Percentiles rank a stretch among this genome's conserved stretches.
These are phyloP conservation scores for Marisa cornuarietis DNA, from an alignment of 1,140 invertebrate species.

Conservation along the genomic window DNA sequence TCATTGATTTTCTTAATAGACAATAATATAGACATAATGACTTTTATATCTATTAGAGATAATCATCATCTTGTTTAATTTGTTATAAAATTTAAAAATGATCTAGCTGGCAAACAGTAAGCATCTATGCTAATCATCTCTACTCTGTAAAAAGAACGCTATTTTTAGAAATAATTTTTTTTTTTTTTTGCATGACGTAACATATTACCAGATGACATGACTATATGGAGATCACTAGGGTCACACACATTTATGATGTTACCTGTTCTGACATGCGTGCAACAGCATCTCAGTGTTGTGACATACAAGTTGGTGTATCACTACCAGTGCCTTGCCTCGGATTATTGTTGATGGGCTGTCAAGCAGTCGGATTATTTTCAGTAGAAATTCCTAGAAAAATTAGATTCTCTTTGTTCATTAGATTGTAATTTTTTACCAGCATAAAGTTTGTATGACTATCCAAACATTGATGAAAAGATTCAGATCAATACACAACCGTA, in stretches of 20 bases:
- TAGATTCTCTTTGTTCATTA: not conserved
- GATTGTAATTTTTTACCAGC: not conserved
- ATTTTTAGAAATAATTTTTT: too few relatives aligned
- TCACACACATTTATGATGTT: not conserved
- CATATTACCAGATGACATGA: too few relatives aligned
- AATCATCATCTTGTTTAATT: too few relatives aligned
- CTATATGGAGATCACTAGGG: too few relatives aligned
- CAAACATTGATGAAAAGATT: constrained; percentile 9
- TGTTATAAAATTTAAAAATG: too few relatives aligned
- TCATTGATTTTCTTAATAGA: too few relatives aligned
- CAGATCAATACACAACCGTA: not conserved
- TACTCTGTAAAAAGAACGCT: too few relatives aligned
- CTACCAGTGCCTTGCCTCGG: constrained; percentile 59
- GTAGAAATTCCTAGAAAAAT: constrained; percentile 52
- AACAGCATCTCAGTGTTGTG: constrained; percentile 54
- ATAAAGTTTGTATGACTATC: not conserved
- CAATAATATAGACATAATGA: too few relatives aligned
- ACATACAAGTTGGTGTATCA: constrained; percentile 54
- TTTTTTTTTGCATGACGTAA: too few relatives aligned
- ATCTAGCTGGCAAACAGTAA: too few relatives aligned
- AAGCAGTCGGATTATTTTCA: constrained; percentile 53
- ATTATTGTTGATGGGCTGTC: constrained; percentile 60
- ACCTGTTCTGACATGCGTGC: constrained; percentile 57
- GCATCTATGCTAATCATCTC: too few relatives aligned
- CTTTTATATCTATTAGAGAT: too few relatives aligned